Conservation (phyloP, 2,888 invertebrate species). For the Teleogryllus oceanicus region DNA sequence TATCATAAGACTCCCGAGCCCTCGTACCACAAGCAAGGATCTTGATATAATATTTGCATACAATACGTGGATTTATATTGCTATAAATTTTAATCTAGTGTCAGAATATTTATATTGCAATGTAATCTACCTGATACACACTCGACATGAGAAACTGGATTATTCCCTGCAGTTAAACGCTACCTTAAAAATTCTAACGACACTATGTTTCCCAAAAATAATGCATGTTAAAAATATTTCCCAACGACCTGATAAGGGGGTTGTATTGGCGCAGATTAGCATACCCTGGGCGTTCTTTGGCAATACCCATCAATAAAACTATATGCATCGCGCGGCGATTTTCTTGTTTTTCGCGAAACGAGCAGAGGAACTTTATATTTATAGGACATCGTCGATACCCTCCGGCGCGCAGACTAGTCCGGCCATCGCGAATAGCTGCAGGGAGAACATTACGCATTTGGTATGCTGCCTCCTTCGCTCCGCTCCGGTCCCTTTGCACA, state of each 20-base stretch:
- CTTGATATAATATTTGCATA: not conserved
- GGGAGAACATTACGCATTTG: too few relatives aligned
- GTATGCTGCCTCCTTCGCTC: too few relatives aligned
- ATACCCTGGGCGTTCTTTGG: not conserved
- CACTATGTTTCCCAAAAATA: not conserved
- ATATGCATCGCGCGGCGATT: not conserved
- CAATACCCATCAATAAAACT: conserved; percentile 5
- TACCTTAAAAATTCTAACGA: not conserved
- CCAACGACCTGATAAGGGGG: not conserved
- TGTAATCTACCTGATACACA: not conserved
- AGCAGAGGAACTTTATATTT: not conserved
- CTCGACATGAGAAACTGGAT: not conserved
- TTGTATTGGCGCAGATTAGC: not conserved
- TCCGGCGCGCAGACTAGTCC: too few relatives aligned
- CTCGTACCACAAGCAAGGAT: not conserved
- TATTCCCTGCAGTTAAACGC: not conserved
- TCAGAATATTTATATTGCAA: not conserved
- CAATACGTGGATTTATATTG: conserved; percentile 8
- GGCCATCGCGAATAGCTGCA: too few relatives aligned
- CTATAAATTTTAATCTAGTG: not conserved
- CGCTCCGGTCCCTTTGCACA: too few relatives aligned
- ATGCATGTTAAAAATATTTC: not conserved
- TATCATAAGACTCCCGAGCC: not conserved
- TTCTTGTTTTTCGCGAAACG: not conserved
- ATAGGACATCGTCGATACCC: not conserved